phyloP scores from a whole-genome alignment of 2,888 invertebrate species.

The Aphodius granarius region DNA sequence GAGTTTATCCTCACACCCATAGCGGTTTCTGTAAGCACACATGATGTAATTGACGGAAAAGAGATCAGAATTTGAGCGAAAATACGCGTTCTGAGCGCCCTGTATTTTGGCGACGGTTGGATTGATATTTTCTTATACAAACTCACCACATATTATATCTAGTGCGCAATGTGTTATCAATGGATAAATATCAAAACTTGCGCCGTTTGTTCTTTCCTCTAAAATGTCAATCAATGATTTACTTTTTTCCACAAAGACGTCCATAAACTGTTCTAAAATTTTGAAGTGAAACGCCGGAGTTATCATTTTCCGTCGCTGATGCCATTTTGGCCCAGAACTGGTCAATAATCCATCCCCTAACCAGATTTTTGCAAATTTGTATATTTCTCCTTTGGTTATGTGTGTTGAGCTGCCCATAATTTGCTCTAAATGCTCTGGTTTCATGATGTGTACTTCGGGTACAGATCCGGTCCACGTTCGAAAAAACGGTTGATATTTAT shows the following conservation, averaged over 20 bases:
- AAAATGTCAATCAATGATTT: slow-evolving; percentile 34
- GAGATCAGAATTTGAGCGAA: too few relatives aligned
- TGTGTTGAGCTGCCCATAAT: background rate
- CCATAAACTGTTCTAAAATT: slow-evolving; percentile 41
- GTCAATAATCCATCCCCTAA: slow-evolving; percentile 21
- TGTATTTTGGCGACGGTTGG: too few relatives aligned
- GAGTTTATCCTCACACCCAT: slow-evolving; percentile 59
- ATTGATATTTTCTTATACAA: background rate
- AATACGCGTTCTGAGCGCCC: too few relatives aligned
- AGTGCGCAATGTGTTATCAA: slow-evolving; percentile 41
- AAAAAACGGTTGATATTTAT: slow-evolving; percentile 32
- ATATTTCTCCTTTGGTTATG: slow-evolving; percentile 11
- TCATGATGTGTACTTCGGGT: slow-evolving; percentile 38
- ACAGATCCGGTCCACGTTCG: slow-evolving; percentile 36
- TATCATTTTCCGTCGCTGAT: slow-evolving; percentile 38
- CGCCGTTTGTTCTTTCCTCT: slow-evolving; percentile 35
- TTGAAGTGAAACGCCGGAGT: slow-evolving; percentile 45
- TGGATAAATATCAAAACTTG: slow-evolving; percentile 42
- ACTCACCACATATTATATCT: slow-evolving; percentile 46
- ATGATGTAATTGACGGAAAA: background rate
- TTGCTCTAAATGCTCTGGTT: slow-evolving; percentile 34
- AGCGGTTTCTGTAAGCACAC: slow-evolving; percentile 56
- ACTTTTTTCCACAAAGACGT: slow-evolving; percentile 42
- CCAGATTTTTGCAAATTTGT: slow-evolving; percentile 9
- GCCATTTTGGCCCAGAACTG: slow-evolving; percentile 41